Percentiles rank a stretch among this genome's conserved stretches.
Evolutionary conservation across 2,888 invertebrate genomes (phyloP).

Genomic region (Ditylenchus weischeri): DNA sequence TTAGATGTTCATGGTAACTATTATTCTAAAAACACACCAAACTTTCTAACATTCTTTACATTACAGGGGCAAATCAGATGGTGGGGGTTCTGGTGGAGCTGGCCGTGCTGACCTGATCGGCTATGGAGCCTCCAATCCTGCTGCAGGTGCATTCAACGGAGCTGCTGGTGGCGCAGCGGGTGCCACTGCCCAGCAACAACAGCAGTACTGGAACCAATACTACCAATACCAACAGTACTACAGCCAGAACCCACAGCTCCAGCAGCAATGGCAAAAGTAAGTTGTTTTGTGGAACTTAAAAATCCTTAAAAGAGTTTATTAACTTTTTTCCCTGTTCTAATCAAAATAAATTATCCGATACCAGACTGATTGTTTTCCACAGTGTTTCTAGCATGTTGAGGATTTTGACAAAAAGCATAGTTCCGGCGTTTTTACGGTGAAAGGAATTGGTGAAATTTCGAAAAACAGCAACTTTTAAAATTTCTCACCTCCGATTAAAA

Average conservation of each 20-base stretch:
- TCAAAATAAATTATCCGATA: no score
- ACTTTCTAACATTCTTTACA: no score
- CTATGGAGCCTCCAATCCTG: constrained; percentile 14
- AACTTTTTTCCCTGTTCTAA: no score
- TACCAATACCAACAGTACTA: constrained; percentile 27
- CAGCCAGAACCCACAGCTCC: constrained; percentile 14
- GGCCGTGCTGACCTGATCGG: constrained; percentile 10
- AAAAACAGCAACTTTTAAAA: no score
- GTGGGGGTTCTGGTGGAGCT: constrained; percentile 3
- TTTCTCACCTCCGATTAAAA: no score
- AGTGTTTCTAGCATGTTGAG: no score
- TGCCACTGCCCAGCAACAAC: constrained; percentile 18
- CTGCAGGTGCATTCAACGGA: constrained; percentile 16
- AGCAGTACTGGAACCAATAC: constrained; percentile 15
- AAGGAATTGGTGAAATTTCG: no score
- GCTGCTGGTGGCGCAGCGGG: constrained; percentile 13
- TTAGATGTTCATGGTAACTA: constrained; percentile 53
- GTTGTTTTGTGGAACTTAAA: not conserved
- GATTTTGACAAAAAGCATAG: no score
- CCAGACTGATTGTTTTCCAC: no score
- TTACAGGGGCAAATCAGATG: constrained; percentile 6
- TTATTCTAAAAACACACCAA: no score
- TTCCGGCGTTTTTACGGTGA: no score
- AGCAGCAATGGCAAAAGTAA: constrained; percentile 14
- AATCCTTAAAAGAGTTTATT: no score